phyloP scores from a whole-genome alignment of 2,888 invertebrate species.

The Cheiracanthium punctorium region DNA sequence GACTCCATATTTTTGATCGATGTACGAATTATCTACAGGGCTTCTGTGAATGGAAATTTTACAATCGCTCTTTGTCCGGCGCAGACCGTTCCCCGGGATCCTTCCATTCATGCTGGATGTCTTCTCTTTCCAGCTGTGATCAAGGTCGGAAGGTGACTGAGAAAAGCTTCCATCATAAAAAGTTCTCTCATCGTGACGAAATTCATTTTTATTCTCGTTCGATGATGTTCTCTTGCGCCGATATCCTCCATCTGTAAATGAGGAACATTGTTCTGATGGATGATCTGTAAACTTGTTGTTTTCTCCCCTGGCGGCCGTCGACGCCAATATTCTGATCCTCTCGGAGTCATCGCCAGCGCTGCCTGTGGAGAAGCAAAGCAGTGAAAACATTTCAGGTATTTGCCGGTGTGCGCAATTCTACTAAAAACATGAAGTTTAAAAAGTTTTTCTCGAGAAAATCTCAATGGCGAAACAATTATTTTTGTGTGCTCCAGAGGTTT shows the following conservation, averaged over 20 bases:
- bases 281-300: background rate
- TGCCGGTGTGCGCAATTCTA: too few species aligned
- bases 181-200: slow-evolving; percentile 22
- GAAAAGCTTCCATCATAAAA: slow-evolving; percentile 56
- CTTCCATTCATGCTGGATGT: slow-evolving; percentile 47
- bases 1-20: slow-evolving; percentile 48
- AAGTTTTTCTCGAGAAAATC: too few species aligned
- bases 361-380: slow-evolving; percentile 20
- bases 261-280: slow-evolving; percentile 14
- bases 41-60: slow-evolving; percentile 53
- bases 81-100: slow-evolving; percentile 17
- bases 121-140: slow-evolving; percentile 48
- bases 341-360: slow-evolving; percentile 36
- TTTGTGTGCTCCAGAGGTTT: too few species aligned
- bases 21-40: slow-evolving; percentile 52
- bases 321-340: slow-evolving; percentile 37
- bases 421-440: too few species aligned
- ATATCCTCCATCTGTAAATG: slow-evolving; percentile 8
- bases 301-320: slow-evolving; percentile 29
- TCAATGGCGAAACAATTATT: too few species aligned
- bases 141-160: slow-evolving; percentile 64
- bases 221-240: slow-evolving; percentile 25
- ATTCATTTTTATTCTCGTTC: slow-evolving; percentile 21
- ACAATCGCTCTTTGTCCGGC: slow-evolving; percentile 52
- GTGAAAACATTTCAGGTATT: background rate